These are phyloP conservation scores for Ranitomeya variabilis DNA, from an alignment of 2,113 vertebrate genomes.

Conservation along the genomic window DNA sequence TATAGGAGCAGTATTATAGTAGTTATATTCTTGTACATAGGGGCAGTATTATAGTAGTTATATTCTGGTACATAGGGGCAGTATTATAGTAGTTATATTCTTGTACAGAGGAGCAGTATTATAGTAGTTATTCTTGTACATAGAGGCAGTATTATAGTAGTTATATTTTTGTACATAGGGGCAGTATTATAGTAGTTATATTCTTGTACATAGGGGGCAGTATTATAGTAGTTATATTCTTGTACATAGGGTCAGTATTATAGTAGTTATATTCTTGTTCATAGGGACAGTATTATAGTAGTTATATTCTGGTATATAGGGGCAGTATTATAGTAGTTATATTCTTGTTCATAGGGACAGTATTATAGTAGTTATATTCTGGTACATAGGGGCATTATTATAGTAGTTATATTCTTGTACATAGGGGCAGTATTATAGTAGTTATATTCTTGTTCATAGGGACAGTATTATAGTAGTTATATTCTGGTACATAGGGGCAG, in stretches of 20 bases:
- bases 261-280: constrained; percentile 1
- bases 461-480: not conserved
- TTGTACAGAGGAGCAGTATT: not conserved
- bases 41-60: not conserved
- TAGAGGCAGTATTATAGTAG: not conserved
- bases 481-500: not conserved
- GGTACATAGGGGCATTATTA: not conserved
- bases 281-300: not conserved
- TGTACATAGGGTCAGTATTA: not conserved
- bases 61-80: not conserved
- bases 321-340: not conserved
- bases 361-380: constrained; percentile 9
- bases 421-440: not conserved
- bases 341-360: not conserved
- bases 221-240: not conserved
- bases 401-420: not conserved
- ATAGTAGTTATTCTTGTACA: not conserved
- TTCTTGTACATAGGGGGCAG: not conserved
- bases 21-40: not conserved
- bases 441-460: not conserved
- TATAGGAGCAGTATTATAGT: not conserved
- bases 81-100: not conserved
- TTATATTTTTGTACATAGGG: not conserved
- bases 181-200: not conserved
- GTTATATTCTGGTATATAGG: not conserved